Evolutionary conservation across 2,797 vertebrate genomes (phyloP).

Genomic region (Acestrorhynchus altus): DNA sequence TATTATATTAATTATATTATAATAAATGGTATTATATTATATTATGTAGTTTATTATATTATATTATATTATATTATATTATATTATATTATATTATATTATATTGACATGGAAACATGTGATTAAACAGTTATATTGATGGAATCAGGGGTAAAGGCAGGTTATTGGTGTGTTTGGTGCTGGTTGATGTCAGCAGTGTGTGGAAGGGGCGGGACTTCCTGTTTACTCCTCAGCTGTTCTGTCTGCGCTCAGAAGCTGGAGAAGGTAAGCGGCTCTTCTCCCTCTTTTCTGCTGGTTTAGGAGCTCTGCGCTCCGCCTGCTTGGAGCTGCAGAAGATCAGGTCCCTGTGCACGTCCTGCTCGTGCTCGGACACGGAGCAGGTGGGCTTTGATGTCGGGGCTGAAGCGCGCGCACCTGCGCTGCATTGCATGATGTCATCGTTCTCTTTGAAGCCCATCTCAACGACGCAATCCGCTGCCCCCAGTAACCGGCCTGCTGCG

Average conservation of each 20-base stretch:
- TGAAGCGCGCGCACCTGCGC: constrained; percentile 2
- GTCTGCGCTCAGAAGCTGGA: neutral
- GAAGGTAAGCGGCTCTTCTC: constrained; percentile 30
- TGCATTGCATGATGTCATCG: constrained; percentile 57
- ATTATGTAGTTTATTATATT: too few relatives aligned
- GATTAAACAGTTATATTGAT: too few relatives aligned
- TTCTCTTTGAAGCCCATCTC: constrained; percentile 20
- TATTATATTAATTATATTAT: too few relatives aligned
- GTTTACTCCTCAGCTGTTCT: constrained; percentile 32
- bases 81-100: too few relatives aligned
- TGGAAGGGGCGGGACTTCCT: constrained; percentile 59
- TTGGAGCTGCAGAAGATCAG: too few relatives aligned
- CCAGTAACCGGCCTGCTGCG: neutral
- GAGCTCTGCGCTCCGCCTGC: too few relatives aligned
- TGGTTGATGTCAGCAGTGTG: neutral
- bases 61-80: too few relatives aligned
- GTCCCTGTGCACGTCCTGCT: neutral
- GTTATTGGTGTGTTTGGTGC: neutral
- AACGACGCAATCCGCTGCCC: constrained; percentile 28
- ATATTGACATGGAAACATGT: too few relatives aligned
- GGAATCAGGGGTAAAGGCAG: too few relatives aligned
- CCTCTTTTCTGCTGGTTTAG: too few relatives aligned
- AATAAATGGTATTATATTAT: too few relatives aligned
- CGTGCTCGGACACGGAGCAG: neutral
- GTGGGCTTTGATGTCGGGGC: neutral